Conservation (phyloP, 1,140 invertebrate species). For the Paracyclopina nana region DNA sequence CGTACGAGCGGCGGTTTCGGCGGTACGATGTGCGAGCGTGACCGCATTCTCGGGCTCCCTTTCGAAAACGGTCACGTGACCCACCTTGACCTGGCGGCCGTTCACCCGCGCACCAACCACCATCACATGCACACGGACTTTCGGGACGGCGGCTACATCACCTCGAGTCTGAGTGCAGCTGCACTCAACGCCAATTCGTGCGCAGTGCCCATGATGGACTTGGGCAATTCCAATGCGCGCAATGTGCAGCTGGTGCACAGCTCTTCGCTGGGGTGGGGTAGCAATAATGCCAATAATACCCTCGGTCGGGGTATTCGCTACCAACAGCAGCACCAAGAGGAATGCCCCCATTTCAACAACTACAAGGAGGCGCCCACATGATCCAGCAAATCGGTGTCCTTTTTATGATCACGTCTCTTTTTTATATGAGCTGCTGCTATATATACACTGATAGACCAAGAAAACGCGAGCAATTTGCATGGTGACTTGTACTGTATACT, state of each 20-base stretch:
- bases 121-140: not conserved
- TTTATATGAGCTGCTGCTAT: too few relatives aligned
- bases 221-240: not conserved
- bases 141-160: slow-evolving; percentile 1
- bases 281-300: not conserved
- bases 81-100: slow-evolving; percentile 6
- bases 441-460: too few relatives aligned
- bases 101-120: not conserved
- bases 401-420: too few relatives aligned
- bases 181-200: not conserved
- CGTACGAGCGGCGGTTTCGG: too few relatives aligned
- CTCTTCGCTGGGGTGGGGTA: not conserved
- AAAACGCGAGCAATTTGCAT: too few relatives aligned
- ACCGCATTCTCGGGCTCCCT: too few relatives aligned
- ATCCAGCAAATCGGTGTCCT: too few relatives aligned
- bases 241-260: not conserved
- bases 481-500: too few relatives aligned
- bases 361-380: not conserved
- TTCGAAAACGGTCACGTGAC: slow-evolving; percentile 13
- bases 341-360: not conserved
- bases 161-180: slow-evolving; percentile 1
- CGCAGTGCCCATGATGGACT: slow-evolving; percentile 1
- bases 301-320: not conserved
- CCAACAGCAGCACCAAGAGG: not conserved
- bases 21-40: too few relatives aligned